A percentile compares a stretch with the other conserved stretches of the same genome.
These are phyloP conservation scores for Tachina grossa DNA, from an alignment of 2,888 invertebrate species.

Conservation along the genomic window DNA sequence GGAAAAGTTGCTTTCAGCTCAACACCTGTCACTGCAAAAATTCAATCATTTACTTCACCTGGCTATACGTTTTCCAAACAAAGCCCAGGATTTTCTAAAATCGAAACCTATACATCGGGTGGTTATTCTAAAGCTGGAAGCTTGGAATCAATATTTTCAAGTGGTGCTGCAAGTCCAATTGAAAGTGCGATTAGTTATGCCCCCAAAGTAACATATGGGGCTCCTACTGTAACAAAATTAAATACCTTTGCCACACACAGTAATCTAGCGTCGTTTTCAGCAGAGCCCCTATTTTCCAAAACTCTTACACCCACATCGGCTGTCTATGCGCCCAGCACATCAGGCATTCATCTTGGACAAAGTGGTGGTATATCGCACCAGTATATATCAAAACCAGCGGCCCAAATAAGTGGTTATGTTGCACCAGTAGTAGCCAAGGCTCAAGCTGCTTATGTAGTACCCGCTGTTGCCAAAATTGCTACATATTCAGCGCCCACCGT, in stretches of 20 bases:
- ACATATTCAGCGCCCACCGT: conserved; percentile 60
- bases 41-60: conserved; percentile 79
- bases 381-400: conserved; percentile 74
- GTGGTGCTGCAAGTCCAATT: conserved; percentile 48
- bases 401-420: conserved; percentile 66
- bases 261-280: conserved; percentile 70
- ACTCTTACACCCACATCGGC: conserved; percentile 63
- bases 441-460: conserved; percentile 74
- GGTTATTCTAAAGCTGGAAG: conserved; percentile 74
- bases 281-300: conserved; percentile 73
- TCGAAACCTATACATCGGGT: conserved; percentile 75
- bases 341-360: conserved; percentile 40
- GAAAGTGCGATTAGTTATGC: conserved; percentile 70
- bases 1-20: conserved; percentile 73
- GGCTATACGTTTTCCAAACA: conserved; percentile 83
- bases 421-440: conserved; percentile 76
- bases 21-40: conserved; percentile 82
- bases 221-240: conserved; percentile 74
- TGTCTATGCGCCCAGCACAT: conserved; percentile 74
- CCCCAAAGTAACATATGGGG: conserved; percentile 75
- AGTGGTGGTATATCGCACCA: conserved; percentile 75
- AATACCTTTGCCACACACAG: conserved; percentile 70
- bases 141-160: conserved; percentile 76
- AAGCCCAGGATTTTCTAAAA: conserved; percentile 61
- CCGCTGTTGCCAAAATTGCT: conserved; percentile 63